Base-by-base conservation (phyloP, 2,113 vertebrate species). In the Arvicanthis niloticus region DNA sequence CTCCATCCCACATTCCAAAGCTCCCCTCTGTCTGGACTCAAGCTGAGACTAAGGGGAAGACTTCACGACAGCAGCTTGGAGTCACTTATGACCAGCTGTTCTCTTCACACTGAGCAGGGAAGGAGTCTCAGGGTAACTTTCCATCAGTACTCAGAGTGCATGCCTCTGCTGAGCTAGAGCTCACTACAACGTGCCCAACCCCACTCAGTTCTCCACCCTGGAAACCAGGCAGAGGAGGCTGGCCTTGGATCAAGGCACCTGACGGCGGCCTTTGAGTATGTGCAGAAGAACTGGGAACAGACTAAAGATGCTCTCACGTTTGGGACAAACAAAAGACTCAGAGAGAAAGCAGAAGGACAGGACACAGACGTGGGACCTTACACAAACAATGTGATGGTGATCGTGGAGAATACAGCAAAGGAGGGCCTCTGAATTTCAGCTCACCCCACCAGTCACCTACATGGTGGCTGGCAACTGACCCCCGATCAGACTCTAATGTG, bases 321-420 rank as follows among this genome's bases (percentile, higher is more conserved):
- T 22, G 42, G 1, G 62, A n/a, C 19, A 80, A 56, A 86, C 22
- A 26, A 29, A 89, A 58, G 0, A 6, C 53, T 42, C 12, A 0
- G 5, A 13, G 48, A 9, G 53, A 67, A 60, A 34, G 56, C 65
- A 77, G 10, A 9, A 3, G 5, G 10, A 8, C 11, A 15, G 48
- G 62, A 45, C 34, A 37, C 45, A 72, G 53, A 86, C 6, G 26
- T 6, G 82, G 48, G 51, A 68, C 31, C 86, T 26, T 0, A 11
- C 12, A 21, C 42, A 58, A 2, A 40, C 19, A 37, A 16, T 22
- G 42, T 13, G 19, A 65, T 5, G 5, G 4, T n/a, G 51, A 53
- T 1, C 0, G 8, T 40, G 86, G 19, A 4, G 8, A 16, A 31
- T 8, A 9, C 0, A 16, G 34, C 2, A 13, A n/a, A 53, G 70